phyloP scores from a whole-genome alignment of 1,140 invertebrate genomes.

The Lepidotrigona ventralis region DNA sequence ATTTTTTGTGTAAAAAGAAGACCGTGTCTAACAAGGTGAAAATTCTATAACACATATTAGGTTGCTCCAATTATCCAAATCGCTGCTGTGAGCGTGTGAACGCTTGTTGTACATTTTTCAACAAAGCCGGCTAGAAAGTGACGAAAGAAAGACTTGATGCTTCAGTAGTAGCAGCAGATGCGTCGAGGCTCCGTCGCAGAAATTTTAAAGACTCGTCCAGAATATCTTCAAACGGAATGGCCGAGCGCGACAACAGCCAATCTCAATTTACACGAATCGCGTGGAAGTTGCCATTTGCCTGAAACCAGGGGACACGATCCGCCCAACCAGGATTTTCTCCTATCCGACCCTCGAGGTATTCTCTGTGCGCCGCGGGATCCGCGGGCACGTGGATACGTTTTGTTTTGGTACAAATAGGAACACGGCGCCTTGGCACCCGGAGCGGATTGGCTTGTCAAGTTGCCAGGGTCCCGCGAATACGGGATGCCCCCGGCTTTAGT shows the following conservation, averaged over 20 bases:
- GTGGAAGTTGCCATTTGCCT: background rate
- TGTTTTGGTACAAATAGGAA: slow-evolving; percentile 77
- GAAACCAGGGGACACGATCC: background rate
- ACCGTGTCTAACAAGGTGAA: too few species aligned
- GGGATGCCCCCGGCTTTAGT: slow-evolving; percentile 72
- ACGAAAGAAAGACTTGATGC: too few species aligned
- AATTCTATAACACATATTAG: too few species aligned
- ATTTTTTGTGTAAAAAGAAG: too few species aligned
- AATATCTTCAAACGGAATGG: background rate
- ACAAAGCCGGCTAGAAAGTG: too few species aligned
- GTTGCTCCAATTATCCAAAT: too few species aligned
- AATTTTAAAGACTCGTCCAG: background rate
- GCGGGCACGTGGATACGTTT: slow-evolving; percentile 71
- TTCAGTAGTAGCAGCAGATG: too few species aligned
- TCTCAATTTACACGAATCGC: background rate
- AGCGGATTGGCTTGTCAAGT: slow-evolving; percentile 76
- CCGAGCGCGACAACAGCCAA: background rate
- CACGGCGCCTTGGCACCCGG: slow-evolving; percentile 74
- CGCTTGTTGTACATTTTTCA: too few species aligned
- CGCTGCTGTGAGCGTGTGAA: too few species aligned
- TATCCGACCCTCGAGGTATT: slow-evolving; percentile 26
- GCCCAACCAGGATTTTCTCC: background rate
- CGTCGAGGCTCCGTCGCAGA: background rate
- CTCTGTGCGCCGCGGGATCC: slow-evolving; percentile 24
- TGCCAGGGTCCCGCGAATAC: slow-evolving; percentile 69